These are phyloP conservation scores for Himalopsyche tibetana DNA, from an alignment of 2,888 invertebrate genomes.

Conservation along the genomic window DNA sequence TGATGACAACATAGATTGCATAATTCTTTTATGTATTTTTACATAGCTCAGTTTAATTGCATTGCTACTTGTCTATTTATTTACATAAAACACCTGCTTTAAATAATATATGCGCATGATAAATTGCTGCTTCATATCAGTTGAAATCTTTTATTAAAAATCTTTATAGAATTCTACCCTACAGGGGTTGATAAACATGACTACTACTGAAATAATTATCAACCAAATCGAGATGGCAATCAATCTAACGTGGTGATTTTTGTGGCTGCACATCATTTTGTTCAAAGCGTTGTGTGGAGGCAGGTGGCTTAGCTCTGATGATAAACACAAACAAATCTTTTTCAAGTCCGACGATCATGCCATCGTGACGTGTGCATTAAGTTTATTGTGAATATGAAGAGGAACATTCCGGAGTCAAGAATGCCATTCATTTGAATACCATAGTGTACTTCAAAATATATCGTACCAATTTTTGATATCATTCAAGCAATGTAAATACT, in stretches of 20 bases:
- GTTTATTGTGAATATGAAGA: constrained; percentile 21
- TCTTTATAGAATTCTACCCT: not conserved
- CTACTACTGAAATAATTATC: not conserved
- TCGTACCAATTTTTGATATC: constrained; percentile 27
- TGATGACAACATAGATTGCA: too few relatives aligned
- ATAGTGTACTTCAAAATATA: constrained; percentile 21
- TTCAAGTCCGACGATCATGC: not conserved
- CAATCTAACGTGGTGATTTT: not conserved
- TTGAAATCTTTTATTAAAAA: too few relatives aligned
- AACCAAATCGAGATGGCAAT: not conserved
- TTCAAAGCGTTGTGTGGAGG: not conserved
- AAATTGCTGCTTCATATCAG: too few relatives aligned
- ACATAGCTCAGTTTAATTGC: too few relatives aligned
- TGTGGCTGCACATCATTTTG: not conserved
- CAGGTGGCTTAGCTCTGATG: not conserved
- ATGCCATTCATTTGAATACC: constrained; percentile 30
- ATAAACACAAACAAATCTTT: constrained; percentile 21
- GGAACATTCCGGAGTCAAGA: not conserved
- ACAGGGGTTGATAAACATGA: not conserved
- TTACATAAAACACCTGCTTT: too few relatives aligned
- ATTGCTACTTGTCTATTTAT: too few relatives aligned
- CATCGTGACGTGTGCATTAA: constrained; percentile 37
- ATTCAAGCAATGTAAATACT: not conserved
- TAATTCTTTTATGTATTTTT: too few relatives aligned
- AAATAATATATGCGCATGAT: too few relatives aligned